Conservation (phyloP, 2,797 vertebrate species). For the Knipowitschia caucasica region DNA sequence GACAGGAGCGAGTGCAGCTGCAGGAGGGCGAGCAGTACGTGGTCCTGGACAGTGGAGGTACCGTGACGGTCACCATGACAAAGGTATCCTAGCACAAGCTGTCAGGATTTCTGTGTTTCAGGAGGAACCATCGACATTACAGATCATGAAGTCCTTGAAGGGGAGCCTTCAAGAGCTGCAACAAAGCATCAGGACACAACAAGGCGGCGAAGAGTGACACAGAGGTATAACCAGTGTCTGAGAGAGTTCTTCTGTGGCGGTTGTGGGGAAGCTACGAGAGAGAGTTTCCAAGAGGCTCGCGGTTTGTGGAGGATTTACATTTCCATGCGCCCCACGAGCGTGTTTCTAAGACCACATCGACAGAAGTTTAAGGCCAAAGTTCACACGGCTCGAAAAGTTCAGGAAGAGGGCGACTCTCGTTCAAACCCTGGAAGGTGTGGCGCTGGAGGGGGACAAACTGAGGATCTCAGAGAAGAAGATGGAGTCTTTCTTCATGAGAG, state of each 20-base stretch:
- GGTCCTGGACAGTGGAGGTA: constrained; percentile 18
- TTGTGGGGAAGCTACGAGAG: background rate
- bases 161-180: background rate
- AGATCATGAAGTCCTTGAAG: background rate
- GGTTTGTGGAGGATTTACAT: background rate
- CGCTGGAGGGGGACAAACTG: background rate
- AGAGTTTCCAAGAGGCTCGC: background rate
- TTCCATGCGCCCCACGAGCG: background rate
- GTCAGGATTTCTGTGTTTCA: too few species aligned
- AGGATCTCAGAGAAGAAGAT: background rate
- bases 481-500: background rate
- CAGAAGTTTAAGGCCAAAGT: too few species aligned
- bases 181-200: background rate
- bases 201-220: background rate
- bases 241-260: background rate
- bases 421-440: background rate
- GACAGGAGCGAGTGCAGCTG: too few species aligned
- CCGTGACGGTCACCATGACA: too few species aligned
- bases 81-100: too few species aligned
- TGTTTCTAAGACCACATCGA: too few species aligned
- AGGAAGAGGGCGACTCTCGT: too few species aligned
- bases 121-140: constrained; percentile 1
- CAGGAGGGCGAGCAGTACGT: constrained; percentile 14
- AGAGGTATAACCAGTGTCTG: background rate
- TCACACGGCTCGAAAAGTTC: too few species aligned